A percentile compares a stretch with the other conserved stretches of the same genome.
Evolutionary conservation across 2,113 vertebrate species (phyloP).

Genomic region (Hepsetus odoe): DNA sequence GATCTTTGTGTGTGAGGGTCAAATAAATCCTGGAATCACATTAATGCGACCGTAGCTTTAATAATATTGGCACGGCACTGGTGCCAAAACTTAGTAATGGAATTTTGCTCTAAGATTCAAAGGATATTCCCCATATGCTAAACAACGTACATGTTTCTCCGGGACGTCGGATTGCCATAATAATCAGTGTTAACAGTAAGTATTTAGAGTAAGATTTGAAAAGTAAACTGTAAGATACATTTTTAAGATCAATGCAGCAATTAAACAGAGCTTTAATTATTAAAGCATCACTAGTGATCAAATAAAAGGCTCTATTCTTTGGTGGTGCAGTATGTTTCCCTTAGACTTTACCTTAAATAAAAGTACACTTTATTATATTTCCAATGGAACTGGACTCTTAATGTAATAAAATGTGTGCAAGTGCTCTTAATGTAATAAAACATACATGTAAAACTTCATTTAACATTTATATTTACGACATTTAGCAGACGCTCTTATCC

Average conservation of each 20-base stretch:
- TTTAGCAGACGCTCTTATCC: no score
- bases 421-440: constrained; percentile 28
- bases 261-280: neutral
- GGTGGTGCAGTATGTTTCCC: neutral
- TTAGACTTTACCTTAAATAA: constrained; percentile 17
- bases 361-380: constrained; percentile 16
- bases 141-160: neutral
- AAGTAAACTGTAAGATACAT: neutral
- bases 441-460: no score
- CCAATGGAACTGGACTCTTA: constrained; percentile 1
- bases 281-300: neutral
- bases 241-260: neutral
- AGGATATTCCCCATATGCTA: neutral
- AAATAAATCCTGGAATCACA: neutral
- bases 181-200: neutral
- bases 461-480: no score
- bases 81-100: neutral
- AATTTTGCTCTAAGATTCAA: no score
- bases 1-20: neutral
- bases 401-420: constrained; percentile 23
- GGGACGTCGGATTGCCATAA: neutral
- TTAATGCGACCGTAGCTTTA: neutral
- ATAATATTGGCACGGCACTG: neutral
- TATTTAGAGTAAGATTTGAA: neutral
- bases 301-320: neutral